Base-by-base conservation (phyloP, 2,888 invertebrate species). In the Leucozona laternaria region DNA sequence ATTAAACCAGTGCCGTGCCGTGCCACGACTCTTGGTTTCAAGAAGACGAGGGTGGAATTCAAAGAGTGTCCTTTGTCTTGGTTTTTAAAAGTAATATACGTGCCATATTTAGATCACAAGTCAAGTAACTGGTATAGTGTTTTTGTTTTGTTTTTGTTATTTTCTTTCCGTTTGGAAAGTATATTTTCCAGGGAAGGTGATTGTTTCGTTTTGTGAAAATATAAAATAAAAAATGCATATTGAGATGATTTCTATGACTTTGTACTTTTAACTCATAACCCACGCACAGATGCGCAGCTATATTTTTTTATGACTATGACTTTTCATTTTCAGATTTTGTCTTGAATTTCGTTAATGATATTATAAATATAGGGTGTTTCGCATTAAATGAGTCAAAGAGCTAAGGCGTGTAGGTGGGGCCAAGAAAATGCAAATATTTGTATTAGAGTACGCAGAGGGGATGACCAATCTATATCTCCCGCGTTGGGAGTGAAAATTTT, bases 51-150 rank as follows among this genome's bases (percentile, higher is more conserved):
- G 8, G 15, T 40, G 40, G 25, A 7, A 15, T 25, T 25, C 3
- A 3, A 17, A 25, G 28, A 17, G 10, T 28, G 64, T 64, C 11
- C 10, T 28, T 64, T 45, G 28, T 64, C 45, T 20, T 45, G 48
- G 3, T 31, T 48, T 34, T 66, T 4, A 7, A 20, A 31, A 66
- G 48, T n/a, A 20, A 48, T 31, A 34, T 75, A 73, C 60, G 68
- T 55, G 66, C 60, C 70, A 73, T 45, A 53, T 68, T 70, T 45
- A 8, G 60, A 66, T 60, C 79, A 79, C 48, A 79, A 73, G 62
- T 79, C 75, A 73, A 57, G 34, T 70, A 71, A 71, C 75, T 79
- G 79, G 75, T 43, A n/a, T n/a, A 48, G n/a, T 31, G 31, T 57
- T 22, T 40, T 53, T 75, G 2, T 28, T 66, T 11, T 45, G 60